phyloP scores from a whole-genome alignment of 1,140 invertebrate genomes.

The Polyergus mexicanus region DNA sequence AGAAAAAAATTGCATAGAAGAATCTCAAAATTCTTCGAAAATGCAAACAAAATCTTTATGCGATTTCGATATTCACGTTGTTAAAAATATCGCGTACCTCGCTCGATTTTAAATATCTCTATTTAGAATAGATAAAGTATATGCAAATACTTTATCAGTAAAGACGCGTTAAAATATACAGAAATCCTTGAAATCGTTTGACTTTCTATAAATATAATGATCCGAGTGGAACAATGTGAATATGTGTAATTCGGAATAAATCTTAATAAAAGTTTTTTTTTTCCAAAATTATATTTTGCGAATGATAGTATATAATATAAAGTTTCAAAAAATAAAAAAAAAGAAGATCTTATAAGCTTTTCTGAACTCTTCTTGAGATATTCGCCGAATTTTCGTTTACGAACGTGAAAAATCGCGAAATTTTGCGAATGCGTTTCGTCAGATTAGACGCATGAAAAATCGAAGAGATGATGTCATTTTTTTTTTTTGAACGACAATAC shows the following conservation, averaged over 20 bases:
- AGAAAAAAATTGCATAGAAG: not conserved
- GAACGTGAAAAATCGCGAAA: slow-evolving; percentile 6
- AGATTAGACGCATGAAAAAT: not conserved
- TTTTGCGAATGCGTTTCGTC: not conserved
- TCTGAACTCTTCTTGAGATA: not conserved
- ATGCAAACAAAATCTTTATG: not conserved
- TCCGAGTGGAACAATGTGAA: not conserved
- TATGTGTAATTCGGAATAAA: not conserved
- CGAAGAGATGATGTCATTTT: slow-evolving; percentile 50
- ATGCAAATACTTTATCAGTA: slow-evolving; percentile 69
- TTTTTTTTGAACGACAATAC: slow-evolving; percentile 28
- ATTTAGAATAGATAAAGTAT: slow-evolving; percentile 63
- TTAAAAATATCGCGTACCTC: slow-evolving; percentile 13
- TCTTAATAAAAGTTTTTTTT: not conserved
- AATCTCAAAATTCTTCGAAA: not conserved
- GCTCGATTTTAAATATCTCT: slow-evolving; percentile 23
- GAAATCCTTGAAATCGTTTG: slow-evolving; percentile 73
- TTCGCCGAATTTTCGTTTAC: not conserved
- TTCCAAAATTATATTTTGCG: not conserved
- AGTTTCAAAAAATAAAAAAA: too few relatives aligned
- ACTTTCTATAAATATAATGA: not conserved
- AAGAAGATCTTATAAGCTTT: not conserved
- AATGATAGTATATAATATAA: not conserved
- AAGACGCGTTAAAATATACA: slow-evolving; percentile 71
- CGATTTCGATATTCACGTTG: not conserved